phyloP scores from a whole-genome alignment of 2,797 vertebrate genomes.

The Betta splendens region DNA sequence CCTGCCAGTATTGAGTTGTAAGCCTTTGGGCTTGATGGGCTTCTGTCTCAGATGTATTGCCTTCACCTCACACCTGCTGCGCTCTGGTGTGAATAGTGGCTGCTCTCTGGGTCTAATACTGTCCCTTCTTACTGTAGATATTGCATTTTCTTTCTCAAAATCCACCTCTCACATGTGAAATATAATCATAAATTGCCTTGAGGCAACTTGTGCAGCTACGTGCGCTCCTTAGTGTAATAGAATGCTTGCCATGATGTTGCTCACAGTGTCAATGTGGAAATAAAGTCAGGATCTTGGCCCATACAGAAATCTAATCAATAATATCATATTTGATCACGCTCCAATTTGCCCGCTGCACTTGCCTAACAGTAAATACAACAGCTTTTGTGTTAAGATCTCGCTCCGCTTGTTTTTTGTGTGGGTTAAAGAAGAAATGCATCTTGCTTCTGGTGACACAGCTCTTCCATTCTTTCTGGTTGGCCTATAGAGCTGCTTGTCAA shows the following conservation, averaged over 20 bases:
- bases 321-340: conserved; percentile 67
- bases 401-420: conserved; percentile 53
- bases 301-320: conserved; percentile 76
- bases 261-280: conserved; percentile 68
- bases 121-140: conserved; percentile 54
- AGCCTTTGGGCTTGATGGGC: conserved; percentile 59
- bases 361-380: conserved; percentile 66
- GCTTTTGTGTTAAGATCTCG: conserved; percentile 60
- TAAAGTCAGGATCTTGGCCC: conserved; percentile 67
- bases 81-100: conserved; percentile 67
- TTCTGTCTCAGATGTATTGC: conserved; percentile 51
- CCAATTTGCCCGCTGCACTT: conserved; percentile 71
- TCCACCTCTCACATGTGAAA: conserved; percentile 57
- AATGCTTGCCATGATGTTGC: conserved; percentile 45
- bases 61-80: conserved; percentile 47
- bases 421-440: conserved; percentile 57
- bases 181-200: conserved; percentile 54
- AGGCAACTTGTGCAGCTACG: conserved; percentile 42
- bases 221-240: conserved; percentile 64
- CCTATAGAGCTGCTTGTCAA: conserved; percentile 60
- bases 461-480: conserved; percentile 27
- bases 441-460: conserved; percentile 52
- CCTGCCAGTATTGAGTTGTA: conserved; percentile 62
- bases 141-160: conserved; percentile 61
- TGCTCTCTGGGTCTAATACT: conserved; percentile 63